These are phyloP conservation scores for Acrossocheilus fasciatus DNA, from an alignment of 2,797 vertebrate species.

Conservation along the genomic window DNA sequence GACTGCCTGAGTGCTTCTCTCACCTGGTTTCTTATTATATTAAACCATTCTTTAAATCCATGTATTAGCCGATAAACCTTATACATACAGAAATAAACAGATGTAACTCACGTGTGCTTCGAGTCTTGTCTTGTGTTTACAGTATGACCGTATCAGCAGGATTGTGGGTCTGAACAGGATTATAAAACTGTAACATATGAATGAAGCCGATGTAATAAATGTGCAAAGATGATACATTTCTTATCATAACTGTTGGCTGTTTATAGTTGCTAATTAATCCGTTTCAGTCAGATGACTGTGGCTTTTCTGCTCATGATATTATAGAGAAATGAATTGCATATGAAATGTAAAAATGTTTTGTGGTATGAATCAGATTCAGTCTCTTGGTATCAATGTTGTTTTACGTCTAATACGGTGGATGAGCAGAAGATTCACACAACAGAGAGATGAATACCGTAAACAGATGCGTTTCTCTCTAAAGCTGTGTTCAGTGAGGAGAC, in stretches of 20 bases:
- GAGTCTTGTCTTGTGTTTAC: background rate
- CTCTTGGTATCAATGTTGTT: too few species aligned
- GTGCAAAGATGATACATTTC: background rate
- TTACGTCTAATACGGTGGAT: too few species aligned
- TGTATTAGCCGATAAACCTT: slow-evolving; percentile 1
- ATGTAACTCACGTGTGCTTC: background rate
- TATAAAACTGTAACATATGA: background rate
- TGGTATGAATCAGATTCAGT: background rate
- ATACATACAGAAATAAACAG: slow-evolving; percentile 28
- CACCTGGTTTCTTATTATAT: slow-evolving; percentile 16
- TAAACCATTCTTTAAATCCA: slow-evolving; percentile 24
- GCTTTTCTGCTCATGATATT: too few species aligned
- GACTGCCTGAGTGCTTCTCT: background rate
- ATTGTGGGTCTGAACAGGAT: background rate
- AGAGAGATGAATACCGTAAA: too few species aligned
- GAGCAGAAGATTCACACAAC: too few species aligned
- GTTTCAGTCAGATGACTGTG: background rate
- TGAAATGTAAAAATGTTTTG: too few species aligned
- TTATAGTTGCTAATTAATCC: background rate
- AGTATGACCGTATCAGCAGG: background rate
- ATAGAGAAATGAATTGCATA: too few species aligned
- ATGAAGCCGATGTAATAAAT: background rate
- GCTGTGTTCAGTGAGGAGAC: too few species aligned
- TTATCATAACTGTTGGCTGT: too few species aligned
- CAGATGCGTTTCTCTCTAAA: too few species aligned